Percentiles rank a stretch among this genome's conserved stretches.
Evolutionary conservation across 1,140 invertebrate genomes (phyloP).

Genomic region (Wiebesia pumilae): DNA sequence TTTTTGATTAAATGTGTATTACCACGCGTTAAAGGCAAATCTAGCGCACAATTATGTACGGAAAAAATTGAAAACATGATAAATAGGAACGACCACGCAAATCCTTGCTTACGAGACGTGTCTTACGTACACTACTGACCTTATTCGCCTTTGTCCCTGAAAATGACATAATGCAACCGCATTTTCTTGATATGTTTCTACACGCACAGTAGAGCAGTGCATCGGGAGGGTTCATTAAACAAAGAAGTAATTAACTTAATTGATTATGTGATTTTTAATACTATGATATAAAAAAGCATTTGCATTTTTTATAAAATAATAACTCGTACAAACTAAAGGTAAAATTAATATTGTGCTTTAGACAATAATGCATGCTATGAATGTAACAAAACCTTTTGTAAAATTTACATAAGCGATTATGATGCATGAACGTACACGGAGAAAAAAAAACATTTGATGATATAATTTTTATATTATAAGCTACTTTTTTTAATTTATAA

Average conservation of each 20-base stretch:
- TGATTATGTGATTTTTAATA: conserved; percentile 45
- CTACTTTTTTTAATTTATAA: neutral
- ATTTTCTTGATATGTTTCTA: neutral
- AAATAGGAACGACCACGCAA: conserved; percentile 40
- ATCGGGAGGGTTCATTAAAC: neutral
- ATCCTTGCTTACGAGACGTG: conserved; percentile 32
- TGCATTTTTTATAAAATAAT: conserved; percentile 50
- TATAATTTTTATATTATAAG: neutral
- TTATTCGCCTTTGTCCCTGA: conserved; percentile 22
- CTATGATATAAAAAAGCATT: conserved; percentile 50
- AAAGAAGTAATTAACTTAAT: conserved; percentile 16
- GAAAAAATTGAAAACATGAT: conserved; percentile 18
- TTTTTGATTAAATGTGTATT: too few species aligned
- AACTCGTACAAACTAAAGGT: conserved; percentile 49
- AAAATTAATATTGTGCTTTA: conserved; percentile 44
- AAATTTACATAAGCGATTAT: conserved; percentile 36
- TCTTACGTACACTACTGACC: neutral
- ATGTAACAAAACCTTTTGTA: conserved; percentile 39
- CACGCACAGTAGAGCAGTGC: neutral
- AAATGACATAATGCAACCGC: conserved; percentile 27
- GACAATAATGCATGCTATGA: conserved; percentile 16
- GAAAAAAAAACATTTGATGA: conserved; percentile 24
- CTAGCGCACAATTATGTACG: neutral
- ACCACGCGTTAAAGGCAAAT: neutral
- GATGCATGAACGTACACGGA: conserved; percentile 37